phyloP scores from a whole-genome alignment of 2,888 invertebrate genomes.

The Drosophila merina region DNA sequence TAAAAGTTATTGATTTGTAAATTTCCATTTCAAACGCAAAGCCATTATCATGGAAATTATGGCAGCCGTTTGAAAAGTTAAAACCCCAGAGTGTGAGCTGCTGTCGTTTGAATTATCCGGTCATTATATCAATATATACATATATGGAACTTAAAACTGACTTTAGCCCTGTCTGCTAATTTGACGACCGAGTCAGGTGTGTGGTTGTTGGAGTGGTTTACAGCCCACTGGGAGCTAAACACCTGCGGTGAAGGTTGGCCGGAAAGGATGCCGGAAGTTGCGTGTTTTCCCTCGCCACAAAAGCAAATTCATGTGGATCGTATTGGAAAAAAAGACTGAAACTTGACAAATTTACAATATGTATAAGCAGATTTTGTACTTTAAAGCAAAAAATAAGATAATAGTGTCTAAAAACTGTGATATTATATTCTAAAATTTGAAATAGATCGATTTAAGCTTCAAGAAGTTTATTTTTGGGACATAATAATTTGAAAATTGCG shows the following conservation, averaged over 20 bases:
- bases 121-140: slow-evolving; percentile 7
- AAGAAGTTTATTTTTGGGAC: too few relatives aligned
- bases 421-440: too few relatives aligned
- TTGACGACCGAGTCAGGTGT: slow-evolving; percentile 7
- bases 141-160: slow-evolving; percentile 10
- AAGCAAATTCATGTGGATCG: background rate
- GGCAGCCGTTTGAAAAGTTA: slow-evolving; percentile 36
- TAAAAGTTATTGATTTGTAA: slow-evolving; percentile 63
- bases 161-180: slow-evolving; percentile 13
- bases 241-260: slow-evolving; percentile 40
- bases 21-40: slow-evolving; percentile 44
- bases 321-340: background rate
- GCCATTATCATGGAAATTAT: slow-evolving; percentile 48
- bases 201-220: slow-evolving; percentile 9
- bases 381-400: too few relatives aligned
- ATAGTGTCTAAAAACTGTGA: too few relatives aligned
- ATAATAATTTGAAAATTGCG: too few relatives aligned
- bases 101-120: slow-evolving; percentile 10
- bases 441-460: too few relatives aligned
- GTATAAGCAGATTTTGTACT: too few relatives aligned
- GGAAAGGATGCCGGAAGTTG: slow-evolving; percentile 63
- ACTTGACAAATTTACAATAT: background rate
- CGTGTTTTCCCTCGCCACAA: slow-evolving; percentile 50
- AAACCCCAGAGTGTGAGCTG: slow-evolving; percentile 3
- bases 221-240: slow-evolving; percentile 24